Evolutionary conservation across 2,113 vertebrate genomes (phyloP).

Genomic region (Tychaedon coryphoeus): DNA sequence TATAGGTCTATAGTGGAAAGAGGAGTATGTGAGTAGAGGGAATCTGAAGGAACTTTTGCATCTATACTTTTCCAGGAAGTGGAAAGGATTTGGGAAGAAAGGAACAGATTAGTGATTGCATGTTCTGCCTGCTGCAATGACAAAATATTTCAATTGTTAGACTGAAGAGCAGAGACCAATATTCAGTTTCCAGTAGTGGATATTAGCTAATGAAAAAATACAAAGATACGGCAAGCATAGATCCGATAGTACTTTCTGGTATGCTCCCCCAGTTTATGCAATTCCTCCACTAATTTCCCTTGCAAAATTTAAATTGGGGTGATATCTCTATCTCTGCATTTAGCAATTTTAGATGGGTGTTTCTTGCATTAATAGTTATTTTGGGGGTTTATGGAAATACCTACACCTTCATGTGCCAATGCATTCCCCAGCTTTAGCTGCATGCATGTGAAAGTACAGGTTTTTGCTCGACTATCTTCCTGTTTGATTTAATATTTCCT

Average conservation of each 20-base stretch:
- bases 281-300: neutral
- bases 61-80: neutral
- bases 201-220: neutral
- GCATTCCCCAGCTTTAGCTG: neutral
- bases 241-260: accelerated
- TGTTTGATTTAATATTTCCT: neutral
- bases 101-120: neutral
- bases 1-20: neutral
- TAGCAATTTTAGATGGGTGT: neutral
- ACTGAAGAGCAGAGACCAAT: neutral
- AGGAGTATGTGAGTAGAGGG: neutral
- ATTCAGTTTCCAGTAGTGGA: neutral
- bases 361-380: neutral
- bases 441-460: neutral
- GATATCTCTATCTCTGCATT: neutral
- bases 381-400: neutral
- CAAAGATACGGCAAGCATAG: neutral
- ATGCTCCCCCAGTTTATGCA: neutral
- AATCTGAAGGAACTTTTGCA: neutral
- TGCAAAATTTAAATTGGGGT: neutral
- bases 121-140: neutral
- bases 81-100: neutral
- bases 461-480: neutral
- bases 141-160: neutral
- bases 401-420: neutral